Evolutionary conservation across 1,140 invertebrate species (phyloP).

Genomic region (Heterodera carotae): DNA sequence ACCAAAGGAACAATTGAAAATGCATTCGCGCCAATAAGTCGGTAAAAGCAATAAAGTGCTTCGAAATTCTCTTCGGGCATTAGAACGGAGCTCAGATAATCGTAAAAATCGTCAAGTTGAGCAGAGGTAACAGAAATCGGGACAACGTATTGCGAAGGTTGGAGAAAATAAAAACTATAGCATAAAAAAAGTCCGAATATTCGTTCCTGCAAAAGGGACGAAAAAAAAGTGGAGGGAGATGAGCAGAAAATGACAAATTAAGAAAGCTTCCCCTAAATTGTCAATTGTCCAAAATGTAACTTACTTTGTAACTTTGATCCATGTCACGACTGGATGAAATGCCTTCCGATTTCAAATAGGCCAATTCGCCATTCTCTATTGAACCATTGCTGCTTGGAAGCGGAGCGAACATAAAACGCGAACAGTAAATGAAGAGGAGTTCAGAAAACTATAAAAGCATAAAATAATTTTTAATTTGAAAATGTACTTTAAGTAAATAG

Average conservation of each 20-base stretch:
- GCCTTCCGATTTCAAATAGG: background rate
- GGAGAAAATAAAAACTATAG: constrained; percentile 37
- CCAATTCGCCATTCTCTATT: background rate
- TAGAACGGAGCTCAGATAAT: constrained; percentile 35
- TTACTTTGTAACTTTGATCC: background rate
- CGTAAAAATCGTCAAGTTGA: constrained; percentile 40
- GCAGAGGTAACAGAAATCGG: constrained; percentile 31
- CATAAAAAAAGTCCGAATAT: constrained; percentile 40
- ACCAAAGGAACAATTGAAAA: constrained; percentile 41
- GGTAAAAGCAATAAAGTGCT: constrained; percentile 39
- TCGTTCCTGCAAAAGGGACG: constrained; percentile 37
- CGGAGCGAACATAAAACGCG: constrained; percentile 37
- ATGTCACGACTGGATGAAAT: constrained; percentile 3
- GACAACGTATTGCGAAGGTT: constrained; percentile 41
- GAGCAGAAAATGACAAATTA: no score
- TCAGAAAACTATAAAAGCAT: constrained; percentile 39
- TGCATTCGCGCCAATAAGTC: constrained; percentile 36
- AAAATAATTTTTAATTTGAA: background rate
- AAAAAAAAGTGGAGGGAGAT: no score
- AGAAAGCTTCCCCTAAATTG: no score
- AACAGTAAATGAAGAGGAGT: constrained; percentile 24
- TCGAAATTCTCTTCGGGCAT: constrained; percentile 38
- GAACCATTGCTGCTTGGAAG: background rate
- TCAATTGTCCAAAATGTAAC: no score
- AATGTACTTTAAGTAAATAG: background rate